phyloP scores from a whole-genome alignment of 1,140 invertebrate species.

The Lepidostoma basale region DNA sequence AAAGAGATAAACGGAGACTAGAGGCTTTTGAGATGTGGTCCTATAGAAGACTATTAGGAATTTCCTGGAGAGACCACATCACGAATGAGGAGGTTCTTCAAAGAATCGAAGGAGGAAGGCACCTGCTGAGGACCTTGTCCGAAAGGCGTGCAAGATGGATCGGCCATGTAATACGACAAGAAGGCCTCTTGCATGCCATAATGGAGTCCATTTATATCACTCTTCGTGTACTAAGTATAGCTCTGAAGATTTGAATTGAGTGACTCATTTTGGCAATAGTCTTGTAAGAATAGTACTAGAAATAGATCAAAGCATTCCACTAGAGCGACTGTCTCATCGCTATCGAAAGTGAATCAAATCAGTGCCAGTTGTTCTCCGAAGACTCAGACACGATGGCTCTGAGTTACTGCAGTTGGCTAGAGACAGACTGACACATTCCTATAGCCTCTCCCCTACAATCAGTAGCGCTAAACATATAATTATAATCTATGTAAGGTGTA shows the following conservation, averaged over 20 bases:
- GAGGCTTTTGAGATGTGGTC: too few species aligned
- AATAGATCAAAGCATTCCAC: constrained; percentile 3
- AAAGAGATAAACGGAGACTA: too few species aligned
- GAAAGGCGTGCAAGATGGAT: background rate
- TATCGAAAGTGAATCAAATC: constrained; percentile 7
- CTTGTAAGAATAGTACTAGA: background rate
- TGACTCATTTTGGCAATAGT: background rate
- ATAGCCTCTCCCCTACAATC: too few species aligned
- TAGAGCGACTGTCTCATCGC: background rate
- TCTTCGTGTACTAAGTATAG: background rate
- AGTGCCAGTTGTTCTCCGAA: constrained; percentile 1
- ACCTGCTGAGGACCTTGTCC: background rate
- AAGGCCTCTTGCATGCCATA: background rate
- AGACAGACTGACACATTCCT: too few species aligned
- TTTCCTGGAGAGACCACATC: too few species aligned
- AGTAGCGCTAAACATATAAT: too few species aligned
- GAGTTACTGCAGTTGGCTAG: too few species aligned
- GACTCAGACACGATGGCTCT: too few species aligned
- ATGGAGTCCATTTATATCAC: too few species aligned
- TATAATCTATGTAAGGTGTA: too few species aligned
- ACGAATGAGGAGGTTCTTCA: too few species aligned
- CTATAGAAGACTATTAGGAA: too few species aligned
- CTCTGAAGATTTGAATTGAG: background rate
- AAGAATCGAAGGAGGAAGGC: background rate
- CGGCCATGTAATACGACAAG: background rate